Base-by-base conservation (phyloP, 1,140 invertebrate species). In the Rhynchophorus ferrugineus region DNA sequence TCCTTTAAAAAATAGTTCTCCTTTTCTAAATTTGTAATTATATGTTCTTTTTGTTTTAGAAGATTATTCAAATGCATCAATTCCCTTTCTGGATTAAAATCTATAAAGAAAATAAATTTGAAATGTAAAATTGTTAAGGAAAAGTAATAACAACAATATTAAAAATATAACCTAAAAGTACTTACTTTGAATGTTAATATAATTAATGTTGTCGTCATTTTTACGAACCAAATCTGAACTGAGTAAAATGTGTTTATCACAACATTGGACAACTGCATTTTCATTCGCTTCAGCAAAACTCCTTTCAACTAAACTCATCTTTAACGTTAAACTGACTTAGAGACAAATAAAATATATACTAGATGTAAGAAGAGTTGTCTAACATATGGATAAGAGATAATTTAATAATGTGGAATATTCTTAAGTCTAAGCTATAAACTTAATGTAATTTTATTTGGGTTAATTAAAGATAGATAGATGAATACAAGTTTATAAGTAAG, bases 1-100 rank as follows among this genome's bases (percentile, higher is more conserved):
- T 35, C 42, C 24, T 29, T 44, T 7, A 52, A 20, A 42, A 52
- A 52, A 11, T 24, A 18, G 13, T 52, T 52, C 22, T 52, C 49
- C 16, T 17, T 36, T 22, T 52, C 33, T 36, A 52, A 22, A 38
- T 9, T 44, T 3, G 13, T 3, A 19, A 52, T 52, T 20, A 37
- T 3, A 9, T 37, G 21, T 6, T 52, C 34, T 17, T 29, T 44
- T 21, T 52, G 39, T 18, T 20, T 14, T 19, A 44, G n/a, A 7
- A 44, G 14, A 38, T 3, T n/a, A 21, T 39, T 8, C n/a, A 44
- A 8, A 11, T 52, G 18, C 17, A 38, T 34, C 3, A 45, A 2
- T 36, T 38, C 33, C 11, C 24, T 21, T 6, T 18, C 20, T n/a
- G 41, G 3, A 22, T 36, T 44, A 1, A 44, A 14, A 44, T 44